Base-by-base conservation (phyloP, 2,113 vertebrate species). In the Ammospiza caudacuta region DNA sequence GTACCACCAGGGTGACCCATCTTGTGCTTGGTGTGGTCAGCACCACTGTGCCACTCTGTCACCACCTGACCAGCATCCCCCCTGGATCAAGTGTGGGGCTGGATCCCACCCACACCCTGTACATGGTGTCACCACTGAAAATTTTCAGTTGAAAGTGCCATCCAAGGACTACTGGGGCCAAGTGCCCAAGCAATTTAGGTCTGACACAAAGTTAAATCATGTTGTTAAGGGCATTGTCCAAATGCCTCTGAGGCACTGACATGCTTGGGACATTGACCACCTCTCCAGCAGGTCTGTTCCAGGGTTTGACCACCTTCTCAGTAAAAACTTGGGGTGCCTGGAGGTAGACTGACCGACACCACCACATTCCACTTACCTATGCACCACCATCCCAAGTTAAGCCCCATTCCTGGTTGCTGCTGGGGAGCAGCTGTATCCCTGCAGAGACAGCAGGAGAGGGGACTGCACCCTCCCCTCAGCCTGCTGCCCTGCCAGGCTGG, bases 11-110 rank as follows among this genome's bases (percentile, higher is more conserved):
- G 46, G 31, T 24, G 49, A n/a, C 16, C 15, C 12, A 17, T 13
- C 18, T 24, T 3, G 0, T n/a, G 43, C 80, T 61, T 27, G 35
- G 24, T 0, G 0, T 37, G 21, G 33, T 52, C 59, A 84, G n/a
- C 29, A 43, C 23, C 54, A 46, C 54, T 4, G 1, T 35, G 44
- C 41, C 37, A 39, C 4, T 39, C n/a, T 64, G 59, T 41, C 41
- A 47, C 23, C 49, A 8, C 37, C n/a, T 51, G 33, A 52, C 57
- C 54, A 68, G 37, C 44, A 44, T 55, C 73, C 37, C 0, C 0
- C 2, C 1, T 25, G 58, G 37, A 46, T 39, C 44, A 10, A 21
- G 2, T 22, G 7, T 14, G 29, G 55, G 28, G 5, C 46, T 63
- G 72, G 59, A 54, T 76, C 39, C 29, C 18, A 52, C 41, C 39